Evolutionary conservation across 1,140 invertebrate genomes (phyloP), one percentile per base, ranked within the genome.

Genomic region (Tetragnatha versicolor): DNA sequence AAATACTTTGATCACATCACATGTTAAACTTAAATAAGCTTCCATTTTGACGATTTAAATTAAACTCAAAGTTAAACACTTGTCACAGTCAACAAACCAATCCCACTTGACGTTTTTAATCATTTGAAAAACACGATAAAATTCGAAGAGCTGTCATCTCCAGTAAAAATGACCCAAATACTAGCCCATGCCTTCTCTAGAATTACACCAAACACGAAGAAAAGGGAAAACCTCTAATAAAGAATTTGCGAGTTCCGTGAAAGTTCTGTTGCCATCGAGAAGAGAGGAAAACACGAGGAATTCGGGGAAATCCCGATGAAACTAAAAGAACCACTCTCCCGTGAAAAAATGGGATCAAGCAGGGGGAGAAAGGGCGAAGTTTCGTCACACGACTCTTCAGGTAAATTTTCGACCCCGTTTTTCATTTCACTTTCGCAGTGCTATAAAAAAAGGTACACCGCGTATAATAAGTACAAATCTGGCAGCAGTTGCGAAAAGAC

Each of bases 261-360:
- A 58, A 58, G 27, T 58, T 58, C 27, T 53, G 22, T 53, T 10
- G 22, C 49, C 49, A n/a, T 1, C 14, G 27, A 58, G 7, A 31
- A 10, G 53, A 58, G 53, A 12, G 53, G 53, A 31, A 58, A 58
- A 58, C n/a, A 27, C 53, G 27, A 2, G 2, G 29, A 58, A 58
- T 31, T 33, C 53, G 29, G 53, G 53, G 53, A 58, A 58, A 58
- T 12, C 9, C 6, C 53, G 27, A n/a, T n/a, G n/a, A n/a, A n/a
- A n/a, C n/a, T n/a, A n/a, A n/a, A n/a, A 58, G n/a, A n/a, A 31
- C n/a, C 29, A 58, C 29, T 58, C 53, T 58, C 53, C 53, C 53
- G 33, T 31, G 53, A 31, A 58, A 12, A n/a, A 58, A 58, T 58
- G 53, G n/a, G 53, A 58, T 33, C 53, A 17, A 27, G 53, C n/a